Percentiles rank a stretch among this genome's conserved stretches.
Conservation (phyloP, 2,797 vertebrate species). For the Amphiprion clarkii region DNA sequence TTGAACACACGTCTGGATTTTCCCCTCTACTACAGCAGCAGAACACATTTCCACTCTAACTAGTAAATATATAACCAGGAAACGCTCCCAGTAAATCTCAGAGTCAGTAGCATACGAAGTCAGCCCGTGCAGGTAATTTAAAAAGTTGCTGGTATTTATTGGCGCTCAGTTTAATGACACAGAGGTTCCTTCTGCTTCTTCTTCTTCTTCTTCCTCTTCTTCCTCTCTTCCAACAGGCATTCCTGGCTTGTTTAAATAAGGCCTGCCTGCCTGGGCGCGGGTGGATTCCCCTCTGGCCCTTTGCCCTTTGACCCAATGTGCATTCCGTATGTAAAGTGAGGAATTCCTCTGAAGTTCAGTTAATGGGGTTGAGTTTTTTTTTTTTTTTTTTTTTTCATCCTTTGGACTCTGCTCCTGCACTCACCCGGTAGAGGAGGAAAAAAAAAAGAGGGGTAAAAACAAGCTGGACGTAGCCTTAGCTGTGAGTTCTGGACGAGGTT, state of each 20-base stretch:
- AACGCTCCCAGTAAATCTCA: constrained; percentile 57
- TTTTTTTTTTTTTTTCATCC: constrained; percentile 62
- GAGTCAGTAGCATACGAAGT: constrained; percentile 65
- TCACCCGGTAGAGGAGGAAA: constrained; percentile 27
- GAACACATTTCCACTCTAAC: constrained; percentile 8
- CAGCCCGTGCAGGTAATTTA: constrained; percentile 66
- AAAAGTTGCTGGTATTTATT: constrained; percentile 76
- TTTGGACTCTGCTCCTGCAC: constrained; percentile 70
- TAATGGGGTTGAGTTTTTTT: constrained; percentile 74
- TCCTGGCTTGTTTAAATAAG: constrained; percentile 94
- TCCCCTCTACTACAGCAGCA: constrained; percentile 9
- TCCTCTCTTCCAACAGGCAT: constrained; percentile 85
- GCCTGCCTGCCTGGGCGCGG: constrained; percentile 86
- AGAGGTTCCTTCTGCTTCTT: constrained; percentile 67
- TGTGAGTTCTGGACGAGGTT: constrained; percentile 60
- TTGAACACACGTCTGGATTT: background rate
- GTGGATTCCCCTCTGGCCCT: constrained; percentile 91
- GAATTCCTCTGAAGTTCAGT: constrained; percentile 89
- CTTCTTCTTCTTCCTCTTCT: background rate
- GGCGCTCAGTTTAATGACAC: constrained; percentile 73
- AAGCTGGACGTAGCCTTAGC: constrained; percentile 42
- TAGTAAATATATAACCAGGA: constrained; percentile 32
- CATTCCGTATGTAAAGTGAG: constrained; percentile 87
- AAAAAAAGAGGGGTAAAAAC: constrained; percentile 42
- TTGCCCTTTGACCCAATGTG: constrained; percentile 90